A percentile compares a stretch with the other conserved stretches of the same genome.
These are phyloP conservation scores for Ctenochaetus hawaiiensis DNA, from an alignment of 2,797 vertebrate species.

Conservation along the genomic window DNA sequence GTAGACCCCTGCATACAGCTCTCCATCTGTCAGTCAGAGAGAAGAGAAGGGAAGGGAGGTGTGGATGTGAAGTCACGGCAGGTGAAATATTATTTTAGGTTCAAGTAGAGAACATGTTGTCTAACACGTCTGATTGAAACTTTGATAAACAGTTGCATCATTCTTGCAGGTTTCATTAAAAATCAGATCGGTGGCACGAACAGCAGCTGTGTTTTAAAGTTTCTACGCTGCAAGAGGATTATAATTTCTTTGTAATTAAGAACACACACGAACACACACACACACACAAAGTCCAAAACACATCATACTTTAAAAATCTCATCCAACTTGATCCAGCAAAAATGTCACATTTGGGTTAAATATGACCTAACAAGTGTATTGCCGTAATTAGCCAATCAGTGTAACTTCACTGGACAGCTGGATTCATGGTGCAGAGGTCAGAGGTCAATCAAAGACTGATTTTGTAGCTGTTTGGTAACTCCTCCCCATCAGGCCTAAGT, in stretches of 20 bases:
- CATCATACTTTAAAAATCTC: constrained; percentile 10
- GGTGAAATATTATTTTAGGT: constrained; percentile 33
- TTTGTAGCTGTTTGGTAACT: neutral
- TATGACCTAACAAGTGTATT: constrained; percentile 35
- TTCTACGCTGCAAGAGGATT: constrained; percentile 4
- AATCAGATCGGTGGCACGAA: constrained; percentile 15
- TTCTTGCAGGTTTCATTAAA: constrained; percentile 17
- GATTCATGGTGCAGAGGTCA: constrained; percentile 1
- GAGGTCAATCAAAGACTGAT: constrained; percentile 16
- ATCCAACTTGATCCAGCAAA: constrained; percentile 10
- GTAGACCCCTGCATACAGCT: constrained; percentile 97
- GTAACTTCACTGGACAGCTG: constrained; percentile 37
- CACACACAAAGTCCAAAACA: too few species aligned
- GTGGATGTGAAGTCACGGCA: constrained; percentile 45
- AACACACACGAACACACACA: too few species aligned
- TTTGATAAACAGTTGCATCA: constrained; percentile 29
- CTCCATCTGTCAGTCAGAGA: constrained; percentile 90
- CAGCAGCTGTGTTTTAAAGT: constrained; percentile 27
- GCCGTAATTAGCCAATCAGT: constrained; percentile 25
- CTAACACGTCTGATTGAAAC: constrained; percentile 22
- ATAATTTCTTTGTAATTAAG: constrained; percentile 4
- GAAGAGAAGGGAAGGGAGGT: constrained; percentile 2
- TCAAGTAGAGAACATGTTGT: constrained; percentile 20
- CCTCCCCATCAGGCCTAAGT: neutral
- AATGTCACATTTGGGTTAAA: constrained; percentile 32